These are phyloP conservation scores for Falcunculus frontatus DNA, from an alignment of 2,113 vertebrate species.

Conservation along the genomic window DNA sequence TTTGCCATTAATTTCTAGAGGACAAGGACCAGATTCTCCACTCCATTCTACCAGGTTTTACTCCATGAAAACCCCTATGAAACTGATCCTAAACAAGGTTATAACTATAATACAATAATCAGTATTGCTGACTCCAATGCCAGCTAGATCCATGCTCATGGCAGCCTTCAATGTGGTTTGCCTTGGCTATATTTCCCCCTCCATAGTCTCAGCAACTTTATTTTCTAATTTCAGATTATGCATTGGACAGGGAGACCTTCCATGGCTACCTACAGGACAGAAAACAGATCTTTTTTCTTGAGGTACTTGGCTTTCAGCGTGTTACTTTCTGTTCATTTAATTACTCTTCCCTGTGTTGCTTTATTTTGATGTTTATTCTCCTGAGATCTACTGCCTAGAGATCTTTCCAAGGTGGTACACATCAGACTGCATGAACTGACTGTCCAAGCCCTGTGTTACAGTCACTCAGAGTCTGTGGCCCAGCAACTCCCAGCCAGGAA, in stretches of 20 bases:
- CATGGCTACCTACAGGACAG: slow-evolving; percentile 75
- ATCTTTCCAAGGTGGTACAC: neutral
- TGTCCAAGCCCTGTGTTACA: neutral
- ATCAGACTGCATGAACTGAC: neutral
- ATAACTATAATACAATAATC: neutral
- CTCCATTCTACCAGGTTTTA: neutral
- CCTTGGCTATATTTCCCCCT: neutral
- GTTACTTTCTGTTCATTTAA: neutral
- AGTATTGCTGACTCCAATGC: accelerated
- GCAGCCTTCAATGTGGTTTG: neutral
- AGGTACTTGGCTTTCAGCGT: slow-evolving; percentile 72
- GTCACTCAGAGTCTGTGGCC: neutral
- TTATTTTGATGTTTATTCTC: neutral
- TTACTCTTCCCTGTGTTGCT: neutral
- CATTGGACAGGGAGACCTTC: slow-evolving; percentile 70
- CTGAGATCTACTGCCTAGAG: neutral
- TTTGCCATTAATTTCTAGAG: neutral
- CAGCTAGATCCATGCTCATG: neutral
- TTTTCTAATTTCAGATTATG: slow-evolving; percentile 70
- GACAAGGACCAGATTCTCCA: neutral
- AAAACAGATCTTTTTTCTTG: slow-evolving; percentile 82
- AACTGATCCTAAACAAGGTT: neutral
- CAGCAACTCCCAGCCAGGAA: neutral
- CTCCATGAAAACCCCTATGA: neutral
- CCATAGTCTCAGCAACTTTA: neutral